phyloP scores from a whole-genome alignment of 2,797 vertebrate genomes.

The Scolopax rusticola region DNA sequence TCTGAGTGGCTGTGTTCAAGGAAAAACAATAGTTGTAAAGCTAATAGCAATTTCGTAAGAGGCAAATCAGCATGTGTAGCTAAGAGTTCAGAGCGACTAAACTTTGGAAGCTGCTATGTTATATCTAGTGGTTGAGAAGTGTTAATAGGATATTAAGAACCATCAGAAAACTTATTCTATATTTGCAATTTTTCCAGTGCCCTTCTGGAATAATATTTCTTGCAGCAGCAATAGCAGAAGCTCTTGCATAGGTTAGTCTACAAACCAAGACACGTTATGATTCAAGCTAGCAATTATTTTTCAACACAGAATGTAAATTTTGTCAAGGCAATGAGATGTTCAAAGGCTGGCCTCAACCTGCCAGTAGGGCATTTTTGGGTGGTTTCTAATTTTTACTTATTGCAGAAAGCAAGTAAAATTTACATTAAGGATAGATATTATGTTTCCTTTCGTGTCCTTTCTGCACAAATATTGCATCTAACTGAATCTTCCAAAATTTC shows the following conservation, averaged over 20 bases:
- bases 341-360: conserved; percentile 38
- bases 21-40: conserved; percentile 19
- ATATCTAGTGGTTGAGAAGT: not conserved
- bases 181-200: not conserved
- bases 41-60: not conserved
- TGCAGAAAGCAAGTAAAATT: not conserved
- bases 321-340: conserved; percentile 35
- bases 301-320: conserved; percentile 29
- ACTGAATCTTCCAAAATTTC: not conserved
- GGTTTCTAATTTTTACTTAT: conserved; percentile 20
- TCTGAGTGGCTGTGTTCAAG: not conserved
- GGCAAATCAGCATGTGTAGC: not conserved
- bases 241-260: not conserved
- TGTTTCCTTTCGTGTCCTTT: not conserved
- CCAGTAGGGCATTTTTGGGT: not conserved
- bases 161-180: not conserved
- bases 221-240: not conserved
- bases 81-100: not conserved
- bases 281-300: conserved; percentile 37
- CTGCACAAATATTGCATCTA: not conserved
- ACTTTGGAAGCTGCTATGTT: not conserved
- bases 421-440: not conserved
- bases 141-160: not conserved
- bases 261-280: conserved; percentile 16
- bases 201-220: not conserved